Percentiles rank a stretch among this genome's conserved stretches.
Conservation (phyloP, 2,113 vertebrate species). For the Copsychus sechellarum region DNA sequence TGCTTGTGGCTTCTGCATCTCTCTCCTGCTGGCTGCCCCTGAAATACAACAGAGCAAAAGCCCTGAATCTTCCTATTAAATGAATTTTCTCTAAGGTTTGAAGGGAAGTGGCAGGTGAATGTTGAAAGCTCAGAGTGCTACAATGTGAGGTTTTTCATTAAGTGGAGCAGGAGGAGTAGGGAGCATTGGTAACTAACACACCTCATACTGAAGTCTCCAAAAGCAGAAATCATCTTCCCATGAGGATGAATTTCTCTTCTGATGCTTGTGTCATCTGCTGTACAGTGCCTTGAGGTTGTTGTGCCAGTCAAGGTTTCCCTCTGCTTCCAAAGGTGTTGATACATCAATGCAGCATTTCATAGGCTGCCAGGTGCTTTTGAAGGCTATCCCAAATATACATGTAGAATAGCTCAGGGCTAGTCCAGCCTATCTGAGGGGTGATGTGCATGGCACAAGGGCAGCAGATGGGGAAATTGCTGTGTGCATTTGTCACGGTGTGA, state of each 20-base stretch:
- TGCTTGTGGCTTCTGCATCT: neutral
- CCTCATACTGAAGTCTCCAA: neutral
- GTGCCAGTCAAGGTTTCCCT: neutral
- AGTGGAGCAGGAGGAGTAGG: neutral
- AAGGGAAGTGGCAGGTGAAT: neutral
- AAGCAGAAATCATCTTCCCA: neutral
- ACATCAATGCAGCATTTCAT: neutral
- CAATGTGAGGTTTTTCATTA: rapidly evolving
- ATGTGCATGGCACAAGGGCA: neutral
- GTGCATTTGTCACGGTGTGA: too few species aligned
- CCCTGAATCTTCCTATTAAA: neutral
- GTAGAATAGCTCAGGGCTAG: neutral
- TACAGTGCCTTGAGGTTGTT: neutral
- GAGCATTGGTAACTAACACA: neutral
- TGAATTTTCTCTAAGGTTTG: neutral
- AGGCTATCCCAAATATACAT: neutral
- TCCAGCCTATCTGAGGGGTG: neutral
- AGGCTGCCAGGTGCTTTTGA: neutral
- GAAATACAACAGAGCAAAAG: neutral
- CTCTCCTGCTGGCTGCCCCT: neutral
- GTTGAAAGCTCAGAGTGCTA: neutral
- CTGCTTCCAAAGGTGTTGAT: neutral
- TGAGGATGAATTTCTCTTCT: neutral
- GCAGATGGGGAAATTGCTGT: neutral
- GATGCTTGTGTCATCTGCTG: neutral